Evolutionary conservation across 2,113 vertebrate species (phyloP).

Genomic region (Dascyllus trimaculatus): DNA sequence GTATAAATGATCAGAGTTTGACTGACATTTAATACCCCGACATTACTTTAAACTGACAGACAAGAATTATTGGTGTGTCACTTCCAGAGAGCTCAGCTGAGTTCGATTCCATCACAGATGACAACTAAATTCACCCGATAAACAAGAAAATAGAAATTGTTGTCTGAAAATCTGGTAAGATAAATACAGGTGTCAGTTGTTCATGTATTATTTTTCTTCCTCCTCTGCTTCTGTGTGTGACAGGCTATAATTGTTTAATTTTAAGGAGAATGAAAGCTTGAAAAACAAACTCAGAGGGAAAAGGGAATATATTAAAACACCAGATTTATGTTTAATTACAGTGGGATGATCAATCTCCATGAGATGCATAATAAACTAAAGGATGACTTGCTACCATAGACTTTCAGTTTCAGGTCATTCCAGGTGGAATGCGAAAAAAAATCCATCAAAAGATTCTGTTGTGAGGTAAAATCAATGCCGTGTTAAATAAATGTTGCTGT

Average conservation of each 20-base stretch:
- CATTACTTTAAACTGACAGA: constrained; percentile 62
- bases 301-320: constrained; percentile 50
- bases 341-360: not conserved
- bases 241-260: not conserved
- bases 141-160: constrained; percentile 17
- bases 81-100: not conserved
- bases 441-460: constrained; percentile 70
- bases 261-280: constrained; percentile 6
- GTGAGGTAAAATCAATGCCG: constrained; percentile 72
- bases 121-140: constrained; percentile 23
- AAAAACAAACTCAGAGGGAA: constrained; percentile 18
- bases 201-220: not conserved
- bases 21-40: constrained; percentile 69
- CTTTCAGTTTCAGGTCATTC: constrained; percentile 26
- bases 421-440: constrained; percentile 46
- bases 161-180: not conserved
- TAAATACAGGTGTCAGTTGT: constrained; percentile 22
- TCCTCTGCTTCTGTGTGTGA: not conserved
- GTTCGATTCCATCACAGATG: constrained; percentile 34
- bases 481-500: constrained; percentile 73
- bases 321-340: constrained; percentile 21
- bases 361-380: not conserved
- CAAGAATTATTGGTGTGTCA: constrained; percentile 47
- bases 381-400: not conserved
- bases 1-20: constrained; percentile 61